These are phyloP conservation scores for Macrobrachium nipponense DNA, from an alignment of 1,140 invertebrate species.

Conservation along the genomic window DNA sequence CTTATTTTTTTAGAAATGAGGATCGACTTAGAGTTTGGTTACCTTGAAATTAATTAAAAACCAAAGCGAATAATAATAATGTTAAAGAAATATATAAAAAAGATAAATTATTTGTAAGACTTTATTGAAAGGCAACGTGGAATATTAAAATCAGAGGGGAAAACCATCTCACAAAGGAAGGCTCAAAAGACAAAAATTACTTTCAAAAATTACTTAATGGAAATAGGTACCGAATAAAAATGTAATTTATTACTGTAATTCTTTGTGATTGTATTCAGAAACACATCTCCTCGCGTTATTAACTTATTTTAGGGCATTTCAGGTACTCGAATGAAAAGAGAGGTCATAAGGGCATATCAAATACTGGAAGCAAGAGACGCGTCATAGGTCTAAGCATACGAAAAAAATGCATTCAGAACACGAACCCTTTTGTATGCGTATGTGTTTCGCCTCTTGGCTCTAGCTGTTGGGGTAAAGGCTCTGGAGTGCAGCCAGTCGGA, in stretches of 20 bases:
- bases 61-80: too few relatives aligned
- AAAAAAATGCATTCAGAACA: not conserved
- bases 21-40: conserved; percentile 66
- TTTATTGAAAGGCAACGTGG: too few relatives aligned
- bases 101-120: too few relatives aligned
- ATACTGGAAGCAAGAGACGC: not conserved
- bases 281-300: not conserved
- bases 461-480: conserved; percentile 71
- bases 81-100: too few relatives aligned
- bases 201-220: not conserved
- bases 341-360: conserved; percentile 27
- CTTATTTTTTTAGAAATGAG: not conserved
- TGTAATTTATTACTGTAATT: not conserved
- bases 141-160: too few relatives aligned
- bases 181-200: too few relatives aligned
- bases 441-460: conserved; percentile 59
- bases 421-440: conserved; percentile 7
- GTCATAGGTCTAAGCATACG: too few relatives aligned
- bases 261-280: not conserved
- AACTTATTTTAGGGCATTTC: conserved; percentile 21
- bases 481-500: conserved; percentile 74
- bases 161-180: too few relatives aligned
- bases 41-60: not conserved
- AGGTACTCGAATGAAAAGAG: not conserved
- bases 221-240: not conserved